Base-by-base conservation (phyloP, 2,888 invertebrate species). In the Mystacides longicornis region DNA sequence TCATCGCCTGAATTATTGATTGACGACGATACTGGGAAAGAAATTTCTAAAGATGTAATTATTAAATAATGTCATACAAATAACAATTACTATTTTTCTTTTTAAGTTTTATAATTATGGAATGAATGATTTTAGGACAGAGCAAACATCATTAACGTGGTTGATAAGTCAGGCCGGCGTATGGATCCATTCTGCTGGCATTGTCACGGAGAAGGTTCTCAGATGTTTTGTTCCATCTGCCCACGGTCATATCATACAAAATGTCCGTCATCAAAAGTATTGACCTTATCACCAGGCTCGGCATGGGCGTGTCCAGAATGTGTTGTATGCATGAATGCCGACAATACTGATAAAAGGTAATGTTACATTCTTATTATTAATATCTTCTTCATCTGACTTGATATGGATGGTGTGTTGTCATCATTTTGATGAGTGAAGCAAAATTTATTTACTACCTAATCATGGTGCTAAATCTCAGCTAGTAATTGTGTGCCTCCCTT, bases 301-400 rank as follows among this genome's bases (percentile, higher is more conserved):
- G 74, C 67, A 64, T 93, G 93, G 92, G 83, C 88, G 49, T 96
- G 96, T 67, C 87, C 89, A 0, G 95, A 95, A 69, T 97, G 96
- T 69, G 77, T 85, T 60, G 70, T 77, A 5, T 80, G 89, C 50
- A 73, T 89, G 60, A 80, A 81, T 64, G 86, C 87, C 5, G 88
- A 89, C 69, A 84, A 83, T 66, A 81, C 82, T 3, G 84, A 84
- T 64, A 81, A 83, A 33, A 82, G 86, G 83, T 82, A 23, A 48
- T n/a, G 5, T 27, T 27, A 27, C 11, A 7, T 27, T n/a, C n/a
- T n/a, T n/a, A n/a, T n/a, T n/a, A n/a, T n/a, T n/a, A n/a, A n/a
- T n/a, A n/a, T n/a, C n/a, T n/a, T n/a, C n/a, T n/a, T n/a, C n/a
- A n/a, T n/a, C n/a, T n/a, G n/a, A n/a, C n/a, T n/a, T n/a, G n/a